Evolutionary conservation across 2,797 vertebrate species (phyloP), one percentile per base, ranked within the genome.

Genomic region (Darevskia mixta): DNA sequence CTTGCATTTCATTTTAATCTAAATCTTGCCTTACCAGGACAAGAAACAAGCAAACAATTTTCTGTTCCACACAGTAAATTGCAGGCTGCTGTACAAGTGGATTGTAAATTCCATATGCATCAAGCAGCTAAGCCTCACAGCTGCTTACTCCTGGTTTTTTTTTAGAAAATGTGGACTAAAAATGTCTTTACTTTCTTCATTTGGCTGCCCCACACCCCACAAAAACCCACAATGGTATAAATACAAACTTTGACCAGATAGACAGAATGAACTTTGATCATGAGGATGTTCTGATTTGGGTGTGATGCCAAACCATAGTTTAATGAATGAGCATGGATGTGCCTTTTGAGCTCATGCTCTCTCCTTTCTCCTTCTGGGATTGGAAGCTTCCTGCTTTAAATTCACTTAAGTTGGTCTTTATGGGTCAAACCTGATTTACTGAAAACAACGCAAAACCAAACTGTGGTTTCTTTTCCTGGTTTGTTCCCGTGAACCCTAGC

Each of bases 31-130:
- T 86, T 91, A 71, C 32, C 87, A 86, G 83, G 75, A 90, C 72
- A 92, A 92, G 83, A 64, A 92, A 76, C 79, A 90, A 89, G 88
- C 88, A 67, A 89, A 38, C 5, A 1, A 85, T 90, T 90, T 89
- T 91, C 67, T 1, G 88, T 81, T 85, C 77, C 0, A 3, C 84
- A 83, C 25, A 75, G 23, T 92, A 90, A 89, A 93, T 91, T 73
- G 88, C 0, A 88, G 38, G n/a, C 27, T 7, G n/a, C 29, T 8
- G 84, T 76, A 69, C 83, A 87, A 94, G 32, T 41, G 88, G 79
- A 86, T 82, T 82, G 75, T 20, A 86, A 88, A 93, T 88, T 88
- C 66, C 83, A 78, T 23, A 72, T 13, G 18, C 11, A 82, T 73
- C 58, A 81, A 84, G 49, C 69, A 76, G 82, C 79, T 61, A 88